Base-by-base conservation (phyloP, 2,888 invertebrate genomes). In the Encarsia formosa region DNA sequence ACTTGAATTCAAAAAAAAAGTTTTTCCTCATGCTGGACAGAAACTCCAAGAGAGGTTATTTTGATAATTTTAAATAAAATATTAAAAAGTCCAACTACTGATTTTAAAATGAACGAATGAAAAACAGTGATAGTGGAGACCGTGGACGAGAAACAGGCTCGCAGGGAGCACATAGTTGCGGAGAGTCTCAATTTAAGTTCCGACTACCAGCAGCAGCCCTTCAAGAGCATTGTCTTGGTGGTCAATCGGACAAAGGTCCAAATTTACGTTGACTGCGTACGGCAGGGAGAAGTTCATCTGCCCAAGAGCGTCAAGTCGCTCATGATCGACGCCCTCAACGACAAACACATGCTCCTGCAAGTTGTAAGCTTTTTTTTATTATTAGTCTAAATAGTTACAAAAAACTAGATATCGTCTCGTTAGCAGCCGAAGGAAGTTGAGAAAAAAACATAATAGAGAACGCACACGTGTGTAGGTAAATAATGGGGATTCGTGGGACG, bases 51-150 rank as follows among this genome's bases (percentile, higher is more conserved):
- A 71, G 75, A 76, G 78, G 82, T 82, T 49, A 34, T 19, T 29
- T 29, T 9, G 29, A 29, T 29, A 29, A 13, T 29, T 13, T 29
- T 9, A 13, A 29, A 9, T 8, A 29, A 29, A 9, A 29, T 8
- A 29, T 29, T 29, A 9, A 9, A 13, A 9, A 13, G 13, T 29
- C 29, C 8, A 29, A 29, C 8, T 29, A 8, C 29, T 13, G 29
- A 9, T 29, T 29, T 29, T 29, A 18, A 9, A 41, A 5, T 29
- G 41, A 5, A 19, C 9, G 2, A 18, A 34, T 41, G 34, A 23
- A 5, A 69, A 71, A 41, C 69, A 86, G 86, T 85, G n/a, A 79
- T 82, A n/a, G 71, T 86, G 58, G 84, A 86, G 68, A 82, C 80
- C 5, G 71, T 81, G 1, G 71, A 73, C 38, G 79, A 81, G 13